These are phyloP conservation scores for Sebastes nivosus DNA, from an alignment of 2,797 vertebrate genomes.

Conservation along the genomic window DNA sequence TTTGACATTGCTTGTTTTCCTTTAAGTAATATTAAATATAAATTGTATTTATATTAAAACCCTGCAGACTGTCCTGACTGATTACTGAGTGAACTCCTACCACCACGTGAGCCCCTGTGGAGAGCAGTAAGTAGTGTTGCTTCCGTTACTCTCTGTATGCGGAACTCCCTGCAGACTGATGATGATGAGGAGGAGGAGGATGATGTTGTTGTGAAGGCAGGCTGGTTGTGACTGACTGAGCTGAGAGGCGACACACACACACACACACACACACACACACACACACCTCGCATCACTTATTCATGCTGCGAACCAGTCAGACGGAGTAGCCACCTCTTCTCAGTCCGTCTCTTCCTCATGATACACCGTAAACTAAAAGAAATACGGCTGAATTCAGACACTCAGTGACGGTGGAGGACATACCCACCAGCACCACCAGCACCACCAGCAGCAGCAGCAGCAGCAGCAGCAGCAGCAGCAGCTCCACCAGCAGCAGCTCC, in stretches of 20 bases:
- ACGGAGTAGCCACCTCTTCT: not conserved
- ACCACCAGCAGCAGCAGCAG: not conserved
- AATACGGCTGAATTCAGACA: not conserved
- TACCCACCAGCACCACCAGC: not conserved
- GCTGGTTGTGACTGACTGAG: conserved; percentile 56
- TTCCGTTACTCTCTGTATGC: conserved; percentile 56
- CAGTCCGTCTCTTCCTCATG: not conserved
- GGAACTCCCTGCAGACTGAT: conserved; percentile 71
- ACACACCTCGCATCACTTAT: conserved; percentile 23
- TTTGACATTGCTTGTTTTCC: not conserved
- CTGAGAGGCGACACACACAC: conserved; percentile 20
- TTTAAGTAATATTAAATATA: not conserved
- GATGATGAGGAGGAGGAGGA: conserved; percentile 6
- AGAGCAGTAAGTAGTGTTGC: conserved; percentile 1
- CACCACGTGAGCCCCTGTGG: too few relatives aligned
- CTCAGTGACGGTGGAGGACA: too few relatives aligned
- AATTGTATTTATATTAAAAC: not conserved
- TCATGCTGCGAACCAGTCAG: not conserved
- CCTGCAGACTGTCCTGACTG: not conserved
- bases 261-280: conserved; percentile 12
- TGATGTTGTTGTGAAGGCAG: conserved; percentile 66
- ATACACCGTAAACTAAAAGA: not conserved
- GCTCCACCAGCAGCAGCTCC: conserved; percentile 19
- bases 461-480: conserved; percentile 52
- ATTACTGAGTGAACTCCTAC: not conserved